phyloP scores from a whole-genome alignment of 1,140 invertebrate species.

The Drosophila quadrilineata region DNA sequence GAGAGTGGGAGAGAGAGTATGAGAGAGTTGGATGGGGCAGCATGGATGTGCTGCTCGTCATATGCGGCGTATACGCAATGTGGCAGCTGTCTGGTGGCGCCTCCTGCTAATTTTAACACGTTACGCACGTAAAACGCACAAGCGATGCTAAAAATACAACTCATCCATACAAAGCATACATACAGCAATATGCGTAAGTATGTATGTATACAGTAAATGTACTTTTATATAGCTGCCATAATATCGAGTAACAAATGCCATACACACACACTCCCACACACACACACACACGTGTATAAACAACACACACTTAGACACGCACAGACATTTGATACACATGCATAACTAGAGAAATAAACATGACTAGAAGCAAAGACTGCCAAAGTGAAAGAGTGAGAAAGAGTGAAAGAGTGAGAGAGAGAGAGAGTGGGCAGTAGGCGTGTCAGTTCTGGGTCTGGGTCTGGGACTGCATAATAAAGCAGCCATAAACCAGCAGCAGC shows the following conservation, averaged over 20 bases:
- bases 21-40: no score
- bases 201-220: conserved; percentile 35
- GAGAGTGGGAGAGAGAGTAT: no score
- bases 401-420: background rate
- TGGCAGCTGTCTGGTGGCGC: conserved; percentile 35
- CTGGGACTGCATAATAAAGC: conserved; percentile 67
- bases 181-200: no score
- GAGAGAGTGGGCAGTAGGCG: background rate
- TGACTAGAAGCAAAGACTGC: conserved; percentile 22
- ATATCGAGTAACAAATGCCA: conserved; percentile 70
- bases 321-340: conserved; percentile 29
- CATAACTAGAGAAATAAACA: conserved; percentile 24
- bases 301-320: conserved; percentile 17
- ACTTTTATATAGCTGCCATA: conserved; percentile 74
- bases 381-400: background rate
- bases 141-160: conserved; percentile 70
- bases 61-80: conserved; percentile 58
- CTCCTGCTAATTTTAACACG: conserved; percentile 74
- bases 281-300: background rate
- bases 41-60: no score
- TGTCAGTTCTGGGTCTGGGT: conserved; percentile 16
- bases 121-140: conserved; percentile 65
- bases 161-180: conserved; percentile 40
- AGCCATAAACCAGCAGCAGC: conserved; percentile 65
- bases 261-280: conserved; percentile 21